Evolutionary conservation across 2,113 vertebrate species (phyloP), one percentile per base, ranked within the genome.

Genomic region (Melanerpes formicivorus): DNA sequence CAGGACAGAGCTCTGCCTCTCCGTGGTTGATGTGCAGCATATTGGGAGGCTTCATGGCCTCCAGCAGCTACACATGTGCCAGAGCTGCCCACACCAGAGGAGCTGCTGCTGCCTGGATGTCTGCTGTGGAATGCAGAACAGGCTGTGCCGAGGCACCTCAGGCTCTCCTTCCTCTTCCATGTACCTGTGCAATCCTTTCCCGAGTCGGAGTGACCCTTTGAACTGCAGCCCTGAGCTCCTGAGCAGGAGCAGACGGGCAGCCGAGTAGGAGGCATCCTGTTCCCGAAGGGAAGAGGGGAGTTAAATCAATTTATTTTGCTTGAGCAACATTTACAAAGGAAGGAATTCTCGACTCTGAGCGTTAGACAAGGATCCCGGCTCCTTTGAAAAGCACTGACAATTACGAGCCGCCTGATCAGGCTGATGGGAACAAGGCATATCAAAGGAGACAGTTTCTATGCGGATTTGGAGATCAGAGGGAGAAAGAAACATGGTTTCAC

Each of bases 341-440:
- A 94, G 86, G 90, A 75, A 92, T 96, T 95, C 85, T 71, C 32
- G 11, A 96, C 78, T 81, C 66, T 19, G 79, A 89, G 81, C 79
- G 86, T 94, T 91, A 83, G 87, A 59, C 19, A 95, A 93, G 95
- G 84, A 90, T 95, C 84, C 80, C 27, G 93, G 74, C 30, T 95
- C 15, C 96, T 97, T 97, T 97, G 96, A 96, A 97, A 97, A 95
- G 95, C 94, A 93, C 94, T 91, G 83, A 95, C 97, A 97, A 96
- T 97, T 97, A 97, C 66, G 14, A 91, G 93, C 93, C 82, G 97
- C 96, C 97, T 93, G 97, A 97, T 97, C 97, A 64, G 92, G 87
- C 95, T 94, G 94, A 80, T 86, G 86, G 76, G 95, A 97, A 96
- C 67, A 94, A 95, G 94, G 93, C 87, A 5, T 66, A 97, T 97